Conservation (phyloP, 2,797 vertebrate species). For the Poliocrania exsul region DNA sequence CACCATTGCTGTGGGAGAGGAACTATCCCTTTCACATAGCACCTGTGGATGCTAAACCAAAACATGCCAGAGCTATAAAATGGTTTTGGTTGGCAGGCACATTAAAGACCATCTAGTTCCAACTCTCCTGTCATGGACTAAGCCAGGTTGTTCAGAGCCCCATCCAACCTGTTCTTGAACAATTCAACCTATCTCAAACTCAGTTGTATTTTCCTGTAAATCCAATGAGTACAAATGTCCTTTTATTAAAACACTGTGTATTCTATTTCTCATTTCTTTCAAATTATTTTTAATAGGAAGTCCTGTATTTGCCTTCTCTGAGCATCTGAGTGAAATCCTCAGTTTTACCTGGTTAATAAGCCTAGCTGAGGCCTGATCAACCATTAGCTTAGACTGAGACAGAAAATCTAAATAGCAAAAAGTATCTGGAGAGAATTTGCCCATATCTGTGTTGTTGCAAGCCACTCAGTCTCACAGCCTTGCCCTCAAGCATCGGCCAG, state of each 20-base stretch:
- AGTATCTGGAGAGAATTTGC: neutral
- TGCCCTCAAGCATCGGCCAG: fast-evolving
- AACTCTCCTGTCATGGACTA: neutral
- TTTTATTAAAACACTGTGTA: neutral
- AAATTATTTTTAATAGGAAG: neutral
- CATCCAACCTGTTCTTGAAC: neutral
- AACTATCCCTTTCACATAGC: fast-evolving
- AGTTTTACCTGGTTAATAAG: neutral
- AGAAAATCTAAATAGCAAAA: neutral
- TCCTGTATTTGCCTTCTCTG: neutral
- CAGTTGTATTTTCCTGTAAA: neutral
- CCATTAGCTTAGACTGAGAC: neutral
- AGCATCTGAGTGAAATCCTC: neutral
- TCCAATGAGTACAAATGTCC: neutral
- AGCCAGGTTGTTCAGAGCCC: neutral
- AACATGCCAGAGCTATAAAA: neutral
- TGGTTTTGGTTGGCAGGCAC: neutral
- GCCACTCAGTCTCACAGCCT: neutral
- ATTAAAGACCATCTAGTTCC: neutral
- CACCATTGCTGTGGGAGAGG: neutral
- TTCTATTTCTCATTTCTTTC: neutral
- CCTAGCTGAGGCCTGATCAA: neutral
- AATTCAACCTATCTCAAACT: neutral
- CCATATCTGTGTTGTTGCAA: neutral
- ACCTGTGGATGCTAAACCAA: neutral